Percentiles rank a stretch among this genome's conserved stretches.
These are phyloP conservation scores for Junonia oenone DNA, from an alignment of 2,888 invertebrate genomes.

Conservation along the genomic window DNA sequence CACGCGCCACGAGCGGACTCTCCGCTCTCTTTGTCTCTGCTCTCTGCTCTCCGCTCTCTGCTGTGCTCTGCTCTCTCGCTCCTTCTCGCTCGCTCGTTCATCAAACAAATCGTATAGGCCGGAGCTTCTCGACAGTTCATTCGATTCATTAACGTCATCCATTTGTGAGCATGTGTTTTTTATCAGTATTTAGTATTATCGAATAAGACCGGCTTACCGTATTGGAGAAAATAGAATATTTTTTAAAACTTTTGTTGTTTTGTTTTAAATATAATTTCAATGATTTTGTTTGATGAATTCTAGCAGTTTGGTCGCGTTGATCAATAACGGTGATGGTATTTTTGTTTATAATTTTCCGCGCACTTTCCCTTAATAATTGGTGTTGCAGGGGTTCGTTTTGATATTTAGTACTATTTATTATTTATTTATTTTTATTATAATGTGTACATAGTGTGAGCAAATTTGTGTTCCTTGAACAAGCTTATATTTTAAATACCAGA, in stretches of 20 bases:
- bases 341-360: constrained; percentile 58
- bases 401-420: constrained; percentile 1
- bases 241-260: background rate
- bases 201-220: background rate
- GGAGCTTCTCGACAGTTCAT: background rate
- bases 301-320: constrained; percentile 53
- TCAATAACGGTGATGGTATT: constrained; percentile 60
- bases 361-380: constrained; percentile 43
- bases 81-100: constrained; percentile 13
- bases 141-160: constrained; percentile 1
- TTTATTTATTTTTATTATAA: background rate
- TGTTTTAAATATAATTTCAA: background rate
- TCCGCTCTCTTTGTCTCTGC: too few relatives aligned
- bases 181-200: background rate
- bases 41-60: background rate
- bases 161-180: constrained; percentile 7
- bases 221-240: too few relatives aligned
- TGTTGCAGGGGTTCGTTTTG: constrained; percentile 22
- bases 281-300: constrained; percentile 63
- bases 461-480: background rate
- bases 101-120: constrained; percentile 16
- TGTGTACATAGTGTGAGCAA: background rate
- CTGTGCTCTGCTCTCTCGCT: constrained; percentile 11
- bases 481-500: constrained; percentile 9
- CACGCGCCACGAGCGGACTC: constrained; percentile 19